A percentile compares a stretch with the other conserved stretches of the same genome.
phyloP scores from a whole-genome alignment of 2,797 vertebrate species.

The Ceryle rudis region DNA sequence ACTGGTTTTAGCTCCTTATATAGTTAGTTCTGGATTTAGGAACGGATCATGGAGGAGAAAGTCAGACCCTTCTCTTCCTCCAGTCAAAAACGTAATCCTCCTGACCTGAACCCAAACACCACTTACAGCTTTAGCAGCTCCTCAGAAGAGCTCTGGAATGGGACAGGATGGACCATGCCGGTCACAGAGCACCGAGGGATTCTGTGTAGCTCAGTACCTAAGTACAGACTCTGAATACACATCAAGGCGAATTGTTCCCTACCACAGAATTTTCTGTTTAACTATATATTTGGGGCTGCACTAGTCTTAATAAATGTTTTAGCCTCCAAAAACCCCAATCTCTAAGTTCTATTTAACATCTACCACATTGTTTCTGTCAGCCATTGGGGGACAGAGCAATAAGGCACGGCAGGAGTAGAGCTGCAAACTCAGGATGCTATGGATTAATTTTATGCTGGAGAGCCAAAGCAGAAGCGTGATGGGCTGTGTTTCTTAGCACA shows the following conservation, averaged over 20 bases:
- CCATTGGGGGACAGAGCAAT: background rate
- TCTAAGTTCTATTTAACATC: background rate
- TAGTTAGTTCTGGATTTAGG: background rate
- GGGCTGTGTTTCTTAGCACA: background rate
- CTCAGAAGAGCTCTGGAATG: rapidly evolving
- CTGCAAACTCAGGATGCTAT: rapidly evolving
- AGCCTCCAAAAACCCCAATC: background rate
- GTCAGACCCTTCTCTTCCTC: background rate
- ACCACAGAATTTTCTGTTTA: background rate
- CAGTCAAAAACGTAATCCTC: background rate
- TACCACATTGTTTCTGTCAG: no score
- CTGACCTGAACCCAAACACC: background rate
- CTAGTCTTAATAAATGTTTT: background rate
- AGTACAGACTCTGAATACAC: background rate
- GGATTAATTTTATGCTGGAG: background rate
- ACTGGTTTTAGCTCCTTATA: background rate
- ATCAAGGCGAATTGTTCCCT: background rate
- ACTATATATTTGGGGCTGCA: background rate
- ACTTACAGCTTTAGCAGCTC: background rate
- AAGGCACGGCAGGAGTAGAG: background rate
- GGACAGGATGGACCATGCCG: rapidly evolving
- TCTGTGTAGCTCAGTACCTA: background rate
- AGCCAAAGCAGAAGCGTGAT: background rate
- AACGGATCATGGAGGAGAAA: background rate
- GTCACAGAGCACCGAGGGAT: background rate